These are phyloP conservation scores for Megaustenia siamemsis DNA, from an alignment of 2,888 invertebrate genomes.

Conservation along the genomic window DNA sequence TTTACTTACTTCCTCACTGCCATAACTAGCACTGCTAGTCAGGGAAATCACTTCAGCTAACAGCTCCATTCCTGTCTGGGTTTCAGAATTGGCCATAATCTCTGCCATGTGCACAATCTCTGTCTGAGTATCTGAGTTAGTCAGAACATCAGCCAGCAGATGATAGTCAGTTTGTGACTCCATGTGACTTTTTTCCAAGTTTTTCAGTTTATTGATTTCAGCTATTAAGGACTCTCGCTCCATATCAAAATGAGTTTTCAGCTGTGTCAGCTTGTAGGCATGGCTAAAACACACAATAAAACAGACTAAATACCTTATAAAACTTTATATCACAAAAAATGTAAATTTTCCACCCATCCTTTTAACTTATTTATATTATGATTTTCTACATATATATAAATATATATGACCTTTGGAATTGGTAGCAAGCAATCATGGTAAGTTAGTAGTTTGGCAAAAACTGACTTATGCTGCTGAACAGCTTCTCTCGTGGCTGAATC, in stretches of 20 bases:
- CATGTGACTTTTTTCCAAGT: constrained; percentile 6
- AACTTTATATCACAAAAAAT: too few relatives aligned
- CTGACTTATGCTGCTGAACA: too few relatives aligned
- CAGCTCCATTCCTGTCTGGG: constrained; percentile 54
- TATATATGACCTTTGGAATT: too few relatives aligned
- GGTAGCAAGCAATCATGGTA: too few relatives aligned
- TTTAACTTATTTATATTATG: too few relatives aligned
- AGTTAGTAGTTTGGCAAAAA: too few relatives aligned
- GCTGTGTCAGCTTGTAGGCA: constrained; percentile 49
- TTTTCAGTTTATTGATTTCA: constrained; percentile 44
- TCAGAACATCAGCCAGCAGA: constrained; percentile 1
- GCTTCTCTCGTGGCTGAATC: too few relatives aligned
- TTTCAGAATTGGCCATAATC: constrained; percentile 39
- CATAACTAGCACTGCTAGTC: constrained; percentile 52
- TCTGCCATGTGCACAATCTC: constrained; percentile 36
- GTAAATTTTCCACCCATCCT: too few relatives aligned
- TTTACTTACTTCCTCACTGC: constrained; percentile 49
- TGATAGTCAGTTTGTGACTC: constrained; percentile 20
- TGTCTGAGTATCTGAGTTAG: constrained; percentile 39
- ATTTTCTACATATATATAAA: too few relatives aligned
- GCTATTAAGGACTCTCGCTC: constrained; percentile 53
- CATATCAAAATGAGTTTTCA: constrained; percentile 57
- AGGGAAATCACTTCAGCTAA: constrained; percentile 56
- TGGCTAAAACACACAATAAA: constrained; percentile 34
- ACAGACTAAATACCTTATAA: neutral